These are phyloP conservation scores for Falco biarmicus DNA, from an alignment of 2,797 vertebrate genomes.

Conservation along the genomic window DNA sequence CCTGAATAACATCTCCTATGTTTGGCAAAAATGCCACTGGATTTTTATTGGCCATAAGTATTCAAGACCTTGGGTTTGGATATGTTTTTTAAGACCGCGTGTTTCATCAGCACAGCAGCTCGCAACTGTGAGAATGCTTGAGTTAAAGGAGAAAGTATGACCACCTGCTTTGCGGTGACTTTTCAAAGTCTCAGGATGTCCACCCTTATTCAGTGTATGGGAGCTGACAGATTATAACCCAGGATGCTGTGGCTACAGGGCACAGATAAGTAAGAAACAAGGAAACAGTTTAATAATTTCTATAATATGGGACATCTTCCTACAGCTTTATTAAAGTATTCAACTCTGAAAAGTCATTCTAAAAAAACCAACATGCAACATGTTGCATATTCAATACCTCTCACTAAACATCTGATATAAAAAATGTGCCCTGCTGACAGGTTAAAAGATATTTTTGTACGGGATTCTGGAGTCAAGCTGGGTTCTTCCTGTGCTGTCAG, in stretches of 20 bases:
- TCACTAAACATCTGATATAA: background rate
- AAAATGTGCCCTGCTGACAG: background rate
- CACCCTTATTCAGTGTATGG: background rate
- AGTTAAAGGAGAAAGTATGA: background rate
- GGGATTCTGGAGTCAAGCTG: background rate
- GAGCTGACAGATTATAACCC: background rate
- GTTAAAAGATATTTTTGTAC: conserved; percentile 10
- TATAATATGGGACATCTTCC: background rate
- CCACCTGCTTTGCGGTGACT: background rate
- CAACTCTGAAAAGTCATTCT: background rate
- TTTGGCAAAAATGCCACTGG: background rate
- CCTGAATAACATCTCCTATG: background rate
- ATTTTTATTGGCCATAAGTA: background rate
- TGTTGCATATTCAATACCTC: conserved; percentile 2
- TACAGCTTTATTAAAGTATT: background rate
- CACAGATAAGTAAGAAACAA: background rate
- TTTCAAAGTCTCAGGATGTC: background rate
- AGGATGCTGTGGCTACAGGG: background rate
- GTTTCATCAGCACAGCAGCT: background rate
- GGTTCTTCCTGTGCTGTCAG: background rate
- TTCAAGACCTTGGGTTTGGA: background rate
- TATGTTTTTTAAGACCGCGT: conserved; percentile 1
- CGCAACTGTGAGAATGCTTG: background rate
- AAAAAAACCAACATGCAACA: background rate
- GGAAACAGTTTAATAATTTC: background rate